Evolutionary conservation across 2,797 vertebrate genomes (phyloP).

Genomic region (Poecilia velifera): DNA sequence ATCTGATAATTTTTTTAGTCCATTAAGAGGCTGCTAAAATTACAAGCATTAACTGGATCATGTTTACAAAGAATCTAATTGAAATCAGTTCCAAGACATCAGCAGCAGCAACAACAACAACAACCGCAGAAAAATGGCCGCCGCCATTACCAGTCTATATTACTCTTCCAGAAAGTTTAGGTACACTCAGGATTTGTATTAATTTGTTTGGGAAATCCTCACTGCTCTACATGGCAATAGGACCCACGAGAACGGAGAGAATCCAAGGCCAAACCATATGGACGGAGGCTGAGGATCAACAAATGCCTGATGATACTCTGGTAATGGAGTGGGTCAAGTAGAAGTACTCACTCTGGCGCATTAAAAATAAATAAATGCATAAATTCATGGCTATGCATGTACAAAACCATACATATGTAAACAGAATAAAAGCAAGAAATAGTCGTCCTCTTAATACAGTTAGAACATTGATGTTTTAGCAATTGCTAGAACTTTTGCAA

Average conservation of each 20-base stretch:
- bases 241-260: slow-evolving; percentile 56
- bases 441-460: neutral
- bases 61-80: slow-evolving; percentile 50
- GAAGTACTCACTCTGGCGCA: slow-evolving; percentile 46
- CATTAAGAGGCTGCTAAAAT: no score
- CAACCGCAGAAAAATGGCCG: slow-evolving; percentile 52
- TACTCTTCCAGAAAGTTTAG: slow-evolving; percentile 76
- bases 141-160: slow-evolving; percentile 66
- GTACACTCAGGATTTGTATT: slow-evolving; percentile 67
- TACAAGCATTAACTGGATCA: slow-evolving; percentile 36
- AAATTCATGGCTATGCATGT: neutral
- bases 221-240: slow-evolving; percentile 65
- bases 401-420: neutral
- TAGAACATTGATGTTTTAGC: neutral
- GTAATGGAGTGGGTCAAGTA: slow-evolving; percentile 68
- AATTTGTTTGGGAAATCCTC: slow-evolving; percentile 77
- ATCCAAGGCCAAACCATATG: slow-evolving; percentile 67
- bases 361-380: slow-evolving; percentile 38
- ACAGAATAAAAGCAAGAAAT: neutral
- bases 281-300: slow-evolving; percentile 56
- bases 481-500: neutral
- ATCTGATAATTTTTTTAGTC: slow-evolving; percentile 46
- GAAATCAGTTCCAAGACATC: slow-evolving; percentile 46
- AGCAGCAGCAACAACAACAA: slow-evolving; percentile 23
- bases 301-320: slow-evolving; percentile 68